These are phyloP conservation scores for Geophilus truncorum DNA, from an alignment of 2,888 invertebrate species.

Conservation along the genomic window DNA sequence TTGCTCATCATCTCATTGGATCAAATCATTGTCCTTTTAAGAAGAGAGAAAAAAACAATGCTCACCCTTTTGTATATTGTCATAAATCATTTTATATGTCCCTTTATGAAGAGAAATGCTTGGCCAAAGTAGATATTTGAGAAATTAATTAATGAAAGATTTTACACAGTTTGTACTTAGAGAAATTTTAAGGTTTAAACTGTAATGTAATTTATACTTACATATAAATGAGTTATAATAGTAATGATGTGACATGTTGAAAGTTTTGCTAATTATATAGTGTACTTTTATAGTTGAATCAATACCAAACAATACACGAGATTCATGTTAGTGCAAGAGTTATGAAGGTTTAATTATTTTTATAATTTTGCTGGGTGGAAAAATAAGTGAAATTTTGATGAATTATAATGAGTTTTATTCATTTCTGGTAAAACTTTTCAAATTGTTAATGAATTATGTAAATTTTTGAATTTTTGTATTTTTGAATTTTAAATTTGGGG, in stretches of 20 bases:
- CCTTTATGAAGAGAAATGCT: not conserved
- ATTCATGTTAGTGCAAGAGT: not conserved
- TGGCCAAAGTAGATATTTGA: not conserved
- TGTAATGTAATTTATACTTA: not conserved
- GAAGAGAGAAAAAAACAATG: not conserved
- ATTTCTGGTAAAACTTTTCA: no score
- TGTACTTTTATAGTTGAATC: not conserved
- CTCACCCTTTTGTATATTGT: not conserved
- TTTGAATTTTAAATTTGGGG: no score
- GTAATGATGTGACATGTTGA: not conserved
- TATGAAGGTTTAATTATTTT: no score
- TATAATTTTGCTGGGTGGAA: no score
- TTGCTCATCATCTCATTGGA: not conserved
- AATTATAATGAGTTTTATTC: no score
- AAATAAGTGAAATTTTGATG: no score
- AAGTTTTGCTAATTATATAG: not conserved
- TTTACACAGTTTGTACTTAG: not conserved
- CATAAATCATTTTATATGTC: not conserved
- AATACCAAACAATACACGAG: not conserved
- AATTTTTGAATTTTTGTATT: no score
- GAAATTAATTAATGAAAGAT: not conserved
- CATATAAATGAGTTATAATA: not conserved
- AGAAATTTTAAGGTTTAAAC: not conserved
- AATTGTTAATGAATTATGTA: no score
- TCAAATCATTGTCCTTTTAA: not conserved